These are phyloP conservation scores for Lanius ludovicianus DNA, from an alignment of 2,113 vertebrate species.

Conservation along the genomic window DNA sequence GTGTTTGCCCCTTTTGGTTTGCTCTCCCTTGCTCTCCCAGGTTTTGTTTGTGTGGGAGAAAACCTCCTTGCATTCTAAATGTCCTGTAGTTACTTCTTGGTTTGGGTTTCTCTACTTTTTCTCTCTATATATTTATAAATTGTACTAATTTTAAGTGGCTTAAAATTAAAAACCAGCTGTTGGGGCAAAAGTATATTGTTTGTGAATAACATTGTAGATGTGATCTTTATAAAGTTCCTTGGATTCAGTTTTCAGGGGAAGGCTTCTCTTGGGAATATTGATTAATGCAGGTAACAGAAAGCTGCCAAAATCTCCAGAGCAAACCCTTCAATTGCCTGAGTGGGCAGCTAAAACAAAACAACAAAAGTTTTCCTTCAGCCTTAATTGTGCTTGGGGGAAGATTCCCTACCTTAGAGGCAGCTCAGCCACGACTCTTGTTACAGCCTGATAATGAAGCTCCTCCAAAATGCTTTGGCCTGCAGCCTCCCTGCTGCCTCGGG, in stretches of 20 bases:
- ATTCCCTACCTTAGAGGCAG: neutral
- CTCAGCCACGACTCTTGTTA: neutral
- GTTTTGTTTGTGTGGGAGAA: neutral
- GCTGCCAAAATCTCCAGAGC: neutral
- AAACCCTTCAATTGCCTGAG: neutral
- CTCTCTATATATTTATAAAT: neutral
- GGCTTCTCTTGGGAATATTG: neutral
- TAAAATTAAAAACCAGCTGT: neutral
- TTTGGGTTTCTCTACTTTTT: neutral
- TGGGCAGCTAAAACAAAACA: neutral
- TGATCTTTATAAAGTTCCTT: neutral
- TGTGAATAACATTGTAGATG: neutral
- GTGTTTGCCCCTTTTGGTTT: neutral
- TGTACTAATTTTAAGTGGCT: neutral
- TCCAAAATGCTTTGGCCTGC: neutral
- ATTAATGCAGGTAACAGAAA: neutral
- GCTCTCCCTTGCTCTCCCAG: neutral
- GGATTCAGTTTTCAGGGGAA: neutral
- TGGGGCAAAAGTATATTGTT: neutral
- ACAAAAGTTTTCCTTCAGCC: neutral
- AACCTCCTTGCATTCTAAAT: constrained; percentile 13
- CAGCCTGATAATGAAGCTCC: neutral
- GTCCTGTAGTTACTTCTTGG: neutral
- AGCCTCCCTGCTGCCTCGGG: neutral
- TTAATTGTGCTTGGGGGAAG: neutral